Evolutionary conservation across 2,113 vertebrate species (phyloP).

Genomic region (Rhea americana): DNA sequence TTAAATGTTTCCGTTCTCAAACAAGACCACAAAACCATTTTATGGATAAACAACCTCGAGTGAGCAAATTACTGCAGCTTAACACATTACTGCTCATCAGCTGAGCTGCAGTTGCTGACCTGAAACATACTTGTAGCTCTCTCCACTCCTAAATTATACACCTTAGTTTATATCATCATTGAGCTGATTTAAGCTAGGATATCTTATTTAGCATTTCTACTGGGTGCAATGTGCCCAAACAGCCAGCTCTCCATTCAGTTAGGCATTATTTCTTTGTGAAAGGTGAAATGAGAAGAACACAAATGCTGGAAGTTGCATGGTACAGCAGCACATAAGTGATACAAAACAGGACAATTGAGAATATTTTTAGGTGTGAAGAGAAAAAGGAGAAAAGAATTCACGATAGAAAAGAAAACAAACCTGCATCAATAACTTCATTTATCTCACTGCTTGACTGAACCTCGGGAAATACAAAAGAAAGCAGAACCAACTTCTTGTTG

Average conservation of each 20-base stretch:
- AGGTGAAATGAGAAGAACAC: background rate
- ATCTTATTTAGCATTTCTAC: background rate
- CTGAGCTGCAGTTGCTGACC: slow-evolving; percentile 14
- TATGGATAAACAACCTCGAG: slow-evolving; percentile 20
- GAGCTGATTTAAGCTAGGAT: background rate
- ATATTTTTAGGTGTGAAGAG: background rate
- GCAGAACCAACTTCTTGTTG: background rate
- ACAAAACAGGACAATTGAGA: background rate
- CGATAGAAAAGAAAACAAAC: background rate
- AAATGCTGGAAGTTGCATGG: background rate
- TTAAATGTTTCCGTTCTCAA: slow-evolving; percentile 22
- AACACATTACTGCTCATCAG: background rate
- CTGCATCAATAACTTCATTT: background rate
- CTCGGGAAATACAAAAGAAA: background rate
- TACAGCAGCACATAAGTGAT: accelerated
- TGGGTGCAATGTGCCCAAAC: background rate
- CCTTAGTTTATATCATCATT: background rate
- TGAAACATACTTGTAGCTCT: background rate
- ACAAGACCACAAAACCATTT: background rate
- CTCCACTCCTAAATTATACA: background rate
- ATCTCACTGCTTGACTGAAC: background rate
- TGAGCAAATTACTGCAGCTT: background rate
- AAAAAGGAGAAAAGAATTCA: background rate
- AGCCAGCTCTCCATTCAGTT: background rate
- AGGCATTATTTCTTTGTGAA: background rate